These are phyloP conservation scores for Corydoras maculifer DNA, from an alignment of 2,113 vertebrate species.

Conservation along the genomic window DNA sequence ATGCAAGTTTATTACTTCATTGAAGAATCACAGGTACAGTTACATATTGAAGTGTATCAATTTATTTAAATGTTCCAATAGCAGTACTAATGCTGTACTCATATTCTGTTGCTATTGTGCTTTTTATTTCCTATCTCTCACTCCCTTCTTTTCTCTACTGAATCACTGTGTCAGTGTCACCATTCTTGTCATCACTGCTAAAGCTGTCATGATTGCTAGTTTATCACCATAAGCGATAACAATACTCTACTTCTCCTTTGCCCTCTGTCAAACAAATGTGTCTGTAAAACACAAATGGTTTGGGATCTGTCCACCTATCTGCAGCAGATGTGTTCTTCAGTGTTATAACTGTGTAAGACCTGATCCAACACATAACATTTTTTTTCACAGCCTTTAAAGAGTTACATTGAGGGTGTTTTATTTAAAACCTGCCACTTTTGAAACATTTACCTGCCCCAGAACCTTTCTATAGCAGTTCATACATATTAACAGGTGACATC, in stretches of 20 bases:
- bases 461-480: too few relatives aligned
- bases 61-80: background rate
- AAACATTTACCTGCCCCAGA: too few relatives aligned
- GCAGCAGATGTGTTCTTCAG: background rate
- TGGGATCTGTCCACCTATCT: background rate
- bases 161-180: conserved; percentile 45
- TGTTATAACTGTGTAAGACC: too few relatives aligned
- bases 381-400: too few relatives aligned
- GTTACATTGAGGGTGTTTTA: too few relatives aligned
- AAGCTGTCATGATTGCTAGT: background rate
- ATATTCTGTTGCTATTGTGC: background rate
- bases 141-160: conserved; percentile 24
- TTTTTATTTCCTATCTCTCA: background rate
- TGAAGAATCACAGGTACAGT: background rate
- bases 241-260: background rate
- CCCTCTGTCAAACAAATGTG: background rate
- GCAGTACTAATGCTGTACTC: background rate
- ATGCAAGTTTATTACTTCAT: too few relatives aligned
- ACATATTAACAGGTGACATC: too few relatives aligned
- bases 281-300: background rate
- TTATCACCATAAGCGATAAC: background rate
- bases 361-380: too few relatives aligned
- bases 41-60: background rate
- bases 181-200: background rate
- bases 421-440: too few relatives aligned